Evolutionary conservation across 1,140 invertebrate species (phyloP).

Genomic region (Drosophila micromelanica): DNA sequence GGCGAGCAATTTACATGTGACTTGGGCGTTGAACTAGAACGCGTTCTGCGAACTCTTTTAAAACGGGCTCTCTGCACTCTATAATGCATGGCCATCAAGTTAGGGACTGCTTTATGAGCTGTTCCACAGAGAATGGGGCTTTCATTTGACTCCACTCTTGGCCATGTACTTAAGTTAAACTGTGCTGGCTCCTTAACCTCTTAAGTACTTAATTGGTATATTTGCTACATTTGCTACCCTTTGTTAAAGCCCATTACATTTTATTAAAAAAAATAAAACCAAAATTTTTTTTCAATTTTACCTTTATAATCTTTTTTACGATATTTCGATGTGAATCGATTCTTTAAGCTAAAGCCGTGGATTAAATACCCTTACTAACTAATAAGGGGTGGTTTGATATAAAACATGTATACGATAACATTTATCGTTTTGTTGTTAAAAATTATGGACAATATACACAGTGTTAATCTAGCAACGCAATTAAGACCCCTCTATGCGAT

Average conservation of each 20-base stretch:
- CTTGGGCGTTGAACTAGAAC: conserved; percentile 2
- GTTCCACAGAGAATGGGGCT: not conserved
- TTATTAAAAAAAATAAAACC: no score
- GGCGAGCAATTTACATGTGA: conserved; percentile 19
- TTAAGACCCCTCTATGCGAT: no score
- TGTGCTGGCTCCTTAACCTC: not conserved
- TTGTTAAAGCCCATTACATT: not conserved
- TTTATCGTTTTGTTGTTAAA: no score
- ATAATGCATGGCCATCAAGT: conserved; percentile 4
- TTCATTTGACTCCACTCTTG: not conserved
- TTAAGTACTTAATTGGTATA: not conserved
- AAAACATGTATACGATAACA: no score
- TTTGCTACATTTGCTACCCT: not conserved
- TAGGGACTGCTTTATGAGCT: conserved; percentile 1
- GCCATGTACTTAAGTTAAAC: conserved; percentile 7
- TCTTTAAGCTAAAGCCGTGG: no score
- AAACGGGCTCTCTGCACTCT: not conserved
- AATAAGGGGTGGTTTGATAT: no score
- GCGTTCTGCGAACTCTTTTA: not conserved
- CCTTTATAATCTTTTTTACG: no score
- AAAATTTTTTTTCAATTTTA: no score
- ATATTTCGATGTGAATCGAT: no score
- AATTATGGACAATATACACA: no score
- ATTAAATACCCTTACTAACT: no score
- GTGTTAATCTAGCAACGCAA: no score